Evolutionary conservation across 2,113 vertebrate species (phyloP).

Genomic region (Notarius quadriscutis): DNA sequence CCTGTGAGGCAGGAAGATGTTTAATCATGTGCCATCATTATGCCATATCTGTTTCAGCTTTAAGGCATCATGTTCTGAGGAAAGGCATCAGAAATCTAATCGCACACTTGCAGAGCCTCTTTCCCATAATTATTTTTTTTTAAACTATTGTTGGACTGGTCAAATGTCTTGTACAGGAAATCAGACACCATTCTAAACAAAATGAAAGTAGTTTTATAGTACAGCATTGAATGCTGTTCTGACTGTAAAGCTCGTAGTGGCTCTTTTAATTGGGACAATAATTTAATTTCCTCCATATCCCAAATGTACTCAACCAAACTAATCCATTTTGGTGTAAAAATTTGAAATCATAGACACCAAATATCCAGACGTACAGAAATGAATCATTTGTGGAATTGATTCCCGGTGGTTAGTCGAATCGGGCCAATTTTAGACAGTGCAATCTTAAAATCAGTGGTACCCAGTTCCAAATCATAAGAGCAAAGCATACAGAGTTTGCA

Average conservation of each 20-base stretch:
- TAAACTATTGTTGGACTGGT: background rate
- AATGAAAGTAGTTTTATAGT: no score
- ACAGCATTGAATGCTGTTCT: background rate
- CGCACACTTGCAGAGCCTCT: background rate
- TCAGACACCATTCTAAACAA: no score
- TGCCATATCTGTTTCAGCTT: constrained; percentile 5
- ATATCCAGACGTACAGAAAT: background rate
- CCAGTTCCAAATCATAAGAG: no score
- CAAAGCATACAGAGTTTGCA: background rate
- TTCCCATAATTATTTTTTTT: background rate
- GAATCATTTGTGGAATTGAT: background rate
- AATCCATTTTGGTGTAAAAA: background rate
- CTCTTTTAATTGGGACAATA: background rate
- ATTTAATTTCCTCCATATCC: background rate
- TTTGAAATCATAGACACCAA: background rate
- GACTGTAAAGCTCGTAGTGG: background rate
- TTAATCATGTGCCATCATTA: background rate
- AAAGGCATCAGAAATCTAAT: constrained; percentile 13
- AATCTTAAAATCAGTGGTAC: background rate
- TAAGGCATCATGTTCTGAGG: background rate
- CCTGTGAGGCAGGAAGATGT: background rate
- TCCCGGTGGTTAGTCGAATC: background rate
- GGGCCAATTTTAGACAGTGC: background rate
- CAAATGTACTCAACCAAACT: background rate
- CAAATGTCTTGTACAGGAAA: background rate